A percentile compares a stretch with the other conserved stretches of the same genome.
Evolutionary conservation across 2,797 vertebrate species (phyloP).

Genomic region (Amniataba percoides): DNA sequence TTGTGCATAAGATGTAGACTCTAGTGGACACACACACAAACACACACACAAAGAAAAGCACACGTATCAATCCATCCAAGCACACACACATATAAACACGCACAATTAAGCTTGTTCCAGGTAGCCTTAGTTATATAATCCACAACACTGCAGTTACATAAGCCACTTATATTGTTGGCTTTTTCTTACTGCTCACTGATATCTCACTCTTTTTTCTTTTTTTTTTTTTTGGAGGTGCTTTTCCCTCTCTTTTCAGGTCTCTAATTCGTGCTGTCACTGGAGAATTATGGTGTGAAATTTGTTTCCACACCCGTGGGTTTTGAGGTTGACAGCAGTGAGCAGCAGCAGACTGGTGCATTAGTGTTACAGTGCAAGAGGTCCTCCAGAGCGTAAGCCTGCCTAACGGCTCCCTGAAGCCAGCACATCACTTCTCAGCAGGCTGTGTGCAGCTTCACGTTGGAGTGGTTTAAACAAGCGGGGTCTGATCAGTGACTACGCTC

Average conservation of each 20-base stretch:
- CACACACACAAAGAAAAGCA: conserved; percentile 20
- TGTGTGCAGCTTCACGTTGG: conserved; percentile 37
- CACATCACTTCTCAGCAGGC: conserved; percentile 57
- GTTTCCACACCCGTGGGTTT: conserved; percentile 72
- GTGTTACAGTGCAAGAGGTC: conserved; percentile 64
- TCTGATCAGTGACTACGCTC: conserved; percentile 39
- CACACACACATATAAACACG: conserved; percentile 43
- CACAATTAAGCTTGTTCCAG: conserved; percentile 73
- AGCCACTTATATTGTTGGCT: conserved; percentile 72
- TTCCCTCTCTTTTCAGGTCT: conserved; percentile 61
- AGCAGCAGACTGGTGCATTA: conserved; percentile 72
- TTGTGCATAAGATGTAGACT: conserved; percentile 94
- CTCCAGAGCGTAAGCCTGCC: conserved; percentile 57
- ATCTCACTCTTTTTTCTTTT: conserved; percentile 50
- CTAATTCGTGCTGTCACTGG: conserved; percentile 65
- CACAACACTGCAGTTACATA: conserved; percentile 70
- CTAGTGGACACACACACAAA: conserved; percentile 74
- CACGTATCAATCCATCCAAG: conserved; percentile 37
- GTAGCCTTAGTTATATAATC: conserved; percentile 78
- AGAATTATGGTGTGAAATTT: conserved; percentile 75
- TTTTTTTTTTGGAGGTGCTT: conserved; percentile 48
- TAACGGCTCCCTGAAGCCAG: conserved; percentile 54
- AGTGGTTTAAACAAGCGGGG: conserved; percentile 52
- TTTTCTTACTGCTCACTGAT: conserved; percentile 70
- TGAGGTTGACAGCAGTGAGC: conserved; percentile 68